phyloP scores from a whole-genome alignment of 2,888 invertebrate genomes.

The Yponomeuta sedellus region DNA sequence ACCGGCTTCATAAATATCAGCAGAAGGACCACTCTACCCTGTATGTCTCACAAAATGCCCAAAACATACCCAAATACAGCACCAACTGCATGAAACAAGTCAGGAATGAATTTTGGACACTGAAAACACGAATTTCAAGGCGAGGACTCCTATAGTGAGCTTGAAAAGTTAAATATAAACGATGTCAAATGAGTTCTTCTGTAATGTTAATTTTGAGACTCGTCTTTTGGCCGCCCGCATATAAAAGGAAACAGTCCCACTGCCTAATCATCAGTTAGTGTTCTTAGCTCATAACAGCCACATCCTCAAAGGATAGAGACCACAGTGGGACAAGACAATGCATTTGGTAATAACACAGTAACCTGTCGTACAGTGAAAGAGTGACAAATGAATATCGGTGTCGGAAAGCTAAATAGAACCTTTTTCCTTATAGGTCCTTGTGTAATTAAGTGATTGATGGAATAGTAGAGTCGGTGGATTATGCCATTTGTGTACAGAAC shows the following conservation, averaged over 20 bases:
- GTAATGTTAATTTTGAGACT: not conserved
- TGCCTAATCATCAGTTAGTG: constrained; percentile 8
- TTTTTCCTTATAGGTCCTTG: not conserved
- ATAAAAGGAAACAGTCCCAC: constrained; percentile 53
- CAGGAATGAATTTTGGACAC: too few relatives aligned
- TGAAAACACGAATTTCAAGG: too few relatives aligned
- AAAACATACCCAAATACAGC: too few relatives aligned
- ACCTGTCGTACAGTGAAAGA: not conserved
- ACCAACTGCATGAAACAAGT: not conserved
- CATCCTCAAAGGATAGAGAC: constrained; percentile 12
- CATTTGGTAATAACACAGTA: constrained; percentile 9
- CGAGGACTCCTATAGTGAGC: not conserved
- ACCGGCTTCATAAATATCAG: constrained; percentile 37
- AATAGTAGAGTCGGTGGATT: constrained; percentile 3
- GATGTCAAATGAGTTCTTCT: not conserved
- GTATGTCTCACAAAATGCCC: not conserved
- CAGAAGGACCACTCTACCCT: not conserved
- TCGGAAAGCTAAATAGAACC: not conserved
- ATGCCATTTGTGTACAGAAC: not conserved
- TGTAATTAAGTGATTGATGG: constrained; percentile 9
- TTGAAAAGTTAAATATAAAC: not conserved
- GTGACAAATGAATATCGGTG: constrained; percentile 9
- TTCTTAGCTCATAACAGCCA: not conserved
- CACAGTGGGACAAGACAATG: constrained; percentile 4
- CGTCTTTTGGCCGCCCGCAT: constrained; percentile 31